phyloP scores from a whole-genome alignment of 2,888 invertebrate genomes.

The Ochropleura leucogaster region DNA sequence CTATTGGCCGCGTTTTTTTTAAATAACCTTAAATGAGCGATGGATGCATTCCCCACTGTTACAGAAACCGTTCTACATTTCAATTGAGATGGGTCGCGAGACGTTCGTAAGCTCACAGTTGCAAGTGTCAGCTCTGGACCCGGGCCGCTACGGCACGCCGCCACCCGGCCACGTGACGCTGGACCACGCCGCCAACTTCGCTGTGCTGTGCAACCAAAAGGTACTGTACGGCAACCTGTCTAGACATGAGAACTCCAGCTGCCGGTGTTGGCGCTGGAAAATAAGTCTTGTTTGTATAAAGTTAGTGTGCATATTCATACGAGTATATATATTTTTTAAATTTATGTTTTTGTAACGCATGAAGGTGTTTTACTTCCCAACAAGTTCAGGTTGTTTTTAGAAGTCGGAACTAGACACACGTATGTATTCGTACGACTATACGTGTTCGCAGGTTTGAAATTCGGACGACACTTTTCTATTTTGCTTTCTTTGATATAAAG shows the following conservation, averaged over 20 bases:
- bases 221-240: slow-evolving; percentile 47
- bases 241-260: neutral
- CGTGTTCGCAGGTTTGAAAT: too few species aligned
- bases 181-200: slow-evolving; percentile 76
- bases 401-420: too few species aligned
- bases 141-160: slow-evolving; percentile 81
- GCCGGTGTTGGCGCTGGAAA: neutral
- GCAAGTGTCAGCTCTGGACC: slow-evolving; percentile 72
- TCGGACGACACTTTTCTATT: too few species aligned
- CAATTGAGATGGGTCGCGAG: slow-evolving; percentile 82
- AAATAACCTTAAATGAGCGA: neutral
- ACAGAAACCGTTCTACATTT: slow-evolving; percentile 86
- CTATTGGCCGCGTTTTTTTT: neutral
- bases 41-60: neutral
- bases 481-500: too few species aligned
- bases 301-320: neutral
- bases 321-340: too few species aligned
- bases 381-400: too few species aligned
- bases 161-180: slow-evolving; percentile 78
- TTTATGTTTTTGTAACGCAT: too few species aligned
- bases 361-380: too few species aligned
- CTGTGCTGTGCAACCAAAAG: slow-evolving; percentile 82
- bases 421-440: too few species aligned
- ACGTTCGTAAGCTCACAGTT: slow-evolving; percentile 83
- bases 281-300: neutral